Base-by-base conservation (phyloP, 1,140 invertebrate genomes). In the Drosophila nasuta region DNA sequence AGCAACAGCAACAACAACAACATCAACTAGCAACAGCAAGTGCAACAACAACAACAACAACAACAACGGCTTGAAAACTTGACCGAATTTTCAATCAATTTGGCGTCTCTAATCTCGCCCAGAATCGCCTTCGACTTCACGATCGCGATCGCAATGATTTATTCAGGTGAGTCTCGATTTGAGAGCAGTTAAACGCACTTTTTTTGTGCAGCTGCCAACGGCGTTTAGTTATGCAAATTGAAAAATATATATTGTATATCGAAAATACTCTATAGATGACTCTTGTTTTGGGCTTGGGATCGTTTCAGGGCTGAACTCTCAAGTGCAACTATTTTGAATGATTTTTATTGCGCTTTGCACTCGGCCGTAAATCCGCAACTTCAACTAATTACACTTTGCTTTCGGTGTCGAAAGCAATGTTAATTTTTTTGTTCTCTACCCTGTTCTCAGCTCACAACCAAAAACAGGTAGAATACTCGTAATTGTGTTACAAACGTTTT, bases 71-170 rank as follows among this genome's bases (percentile, higher is more conserved):
- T 30, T 51, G 17, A 58, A 69, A 75, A 87, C 82, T 88, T 88
- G 82, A 88, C 82, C 79, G 82, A 79, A 79, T 88, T 87, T 82
- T 64, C 65, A 71, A 77, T 67, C 67, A 69, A 77, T 77, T 88
- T 66, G 83, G 82, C 60, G 57, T 54, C 59, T 78, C 77, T 80
- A 83, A 83, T 82, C 81, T 77, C 81, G 81, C 80, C 80, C 80
- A 82, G 75, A 82, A 68, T 82, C 60, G 62, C 52, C 60, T 51
- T 57, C 54, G 46, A 46, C 45, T 45, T 78, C 63, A 38, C 62
- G 63, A 78, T 72, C 69, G 65, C 79, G 49, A 82, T 75, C 76
- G 68, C 79, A 75, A 88, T 88, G 82, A 88, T 87, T 87, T 87
- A 87, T 88, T 60, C 83, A 87, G 83, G 82, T 88, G 66, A 87